Percentiles rank a stretch among this genome's conserved stretches.
phyloP scores from a whole-genome alignment of 2,888 invertebrate genomes.

The Drosophila quasianomalipes region DNA sequence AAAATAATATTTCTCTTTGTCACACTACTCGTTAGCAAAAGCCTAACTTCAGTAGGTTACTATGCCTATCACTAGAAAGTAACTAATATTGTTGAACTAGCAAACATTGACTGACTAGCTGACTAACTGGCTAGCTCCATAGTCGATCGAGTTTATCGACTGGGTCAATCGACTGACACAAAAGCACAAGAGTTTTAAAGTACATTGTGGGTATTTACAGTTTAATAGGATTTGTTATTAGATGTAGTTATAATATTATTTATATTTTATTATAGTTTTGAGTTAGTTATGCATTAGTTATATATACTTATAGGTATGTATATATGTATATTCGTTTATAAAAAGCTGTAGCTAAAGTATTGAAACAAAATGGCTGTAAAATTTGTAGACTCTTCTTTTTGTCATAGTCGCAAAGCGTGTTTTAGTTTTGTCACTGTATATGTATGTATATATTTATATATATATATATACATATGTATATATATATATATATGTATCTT shows the following conservation, averaged over 20 bases:
- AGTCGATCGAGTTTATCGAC: conserved; percentile 14
- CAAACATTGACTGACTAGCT: conserved; percentile 52
- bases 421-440: conserved; percentile 62
- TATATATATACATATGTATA: conserved; percentile 23
- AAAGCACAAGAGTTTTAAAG: conserved; percentile 67
- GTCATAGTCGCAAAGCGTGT: conserved; percentile 64
- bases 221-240: conserved; percentile 54
- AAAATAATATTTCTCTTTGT: conserved; percentile 44
- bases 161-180: conserved; percentile 26
- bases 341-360: conserved; percentile 63
- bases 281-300: conserved; percentile 44
- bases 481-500: conserved; percentile 12
- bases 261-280: conserved; percentile 38
- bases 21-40: conserved; percentile 51
- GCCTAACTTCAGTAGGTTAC: conserved; percentile 36
- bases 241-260: conserved; percentile 28
- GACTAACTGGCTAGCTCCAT: conserved; percentile 27
- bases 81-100: conserved; percentile 46
- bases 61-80: conserved; percentile 53
- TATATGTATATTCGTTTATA: conserved; percentile 44
- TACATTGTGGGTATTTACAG: conserved; percentile 73
- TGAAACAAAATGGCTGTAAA: conserved; percentile 68
- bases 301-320: conserved; percentile 25
- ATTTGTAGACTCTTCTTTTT: conserved; percentile 48
- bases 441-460: conserved; percentile 40